These are phyloP conservation scores for Slavum lentiscoides DNA, from an alignment of 2,888 invertebrate species.

Conservation along the genomic window DNA sequence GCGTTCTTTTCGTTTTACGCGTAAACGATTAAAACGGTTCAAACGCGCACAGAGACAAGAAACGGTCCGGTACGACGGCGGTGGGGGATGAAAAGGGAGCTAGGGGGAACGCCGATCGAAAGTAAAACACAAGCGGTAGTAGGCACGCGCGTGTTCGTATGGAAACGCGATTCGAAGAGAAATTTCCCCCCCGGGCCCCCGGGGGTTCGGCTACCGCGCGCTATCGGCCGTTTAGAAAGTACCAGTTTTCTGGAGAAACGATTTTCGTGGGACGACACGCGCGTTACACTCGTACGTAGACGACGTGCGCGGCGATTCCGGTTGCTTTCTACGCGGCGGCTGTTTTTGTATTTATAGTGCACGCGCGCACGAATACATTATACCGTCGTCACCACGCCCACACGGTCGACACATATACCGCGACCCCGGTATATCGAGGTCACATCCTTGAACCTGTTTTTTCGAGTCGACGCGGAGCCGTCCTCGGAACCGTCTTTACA, in stretches of 20 bases:
- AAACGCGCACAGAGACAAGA: too few relatives aligned
- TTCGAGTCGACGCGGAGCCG: conserved; percentile 10
- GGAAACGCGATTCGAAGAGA: neutral
- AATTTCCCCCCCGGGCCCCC: too few relatives aligned
- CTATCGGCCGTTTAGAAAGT: conserved; percentile 35
- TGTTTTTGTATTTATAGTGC: too few relatives aligned
- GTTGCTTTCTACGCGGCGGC: conserved; percentile 43
- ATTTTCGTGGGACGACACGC: conserved; percentile 14
- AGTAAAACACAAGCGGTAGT: too few relatives aligned
- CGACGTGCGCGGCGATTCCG: conserved; percentile 1
- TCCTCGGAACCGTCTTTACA: neutral
- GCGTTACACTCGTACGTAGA: too few relatives aligned
- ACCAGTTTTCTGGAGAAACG: conserved; percentile 48
- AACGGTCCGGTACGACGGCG: too few relatives aligned
- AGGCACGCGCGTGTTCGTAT: too few relatives aligned
- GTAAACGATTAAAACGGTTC: too few relatives aligned
- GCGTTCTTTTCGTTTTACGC: too few relatives aligned
- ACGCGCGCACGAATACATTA: too few relatives aligned
- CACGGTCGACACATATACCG: conserved; percentile 47
- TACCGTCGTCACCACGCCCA: conserved; percentile 15
- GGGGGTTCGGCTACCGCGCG: neutral
- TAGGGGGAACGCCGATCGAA: too few relatives aligned
- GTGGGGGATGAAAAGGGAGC: too few relatives aligned
- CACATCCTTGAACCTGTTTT: conserved; percentile 51
- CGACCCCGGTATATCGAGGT: conserved; percentile 47